A percentile compares a stretch with the other conserved stretches of the same genome.
These are phyloP conservation scores for Lampris incognitus DNA, from an alignment of 2,113 vertebrate species.

Conservation along the genomic window DNA sequence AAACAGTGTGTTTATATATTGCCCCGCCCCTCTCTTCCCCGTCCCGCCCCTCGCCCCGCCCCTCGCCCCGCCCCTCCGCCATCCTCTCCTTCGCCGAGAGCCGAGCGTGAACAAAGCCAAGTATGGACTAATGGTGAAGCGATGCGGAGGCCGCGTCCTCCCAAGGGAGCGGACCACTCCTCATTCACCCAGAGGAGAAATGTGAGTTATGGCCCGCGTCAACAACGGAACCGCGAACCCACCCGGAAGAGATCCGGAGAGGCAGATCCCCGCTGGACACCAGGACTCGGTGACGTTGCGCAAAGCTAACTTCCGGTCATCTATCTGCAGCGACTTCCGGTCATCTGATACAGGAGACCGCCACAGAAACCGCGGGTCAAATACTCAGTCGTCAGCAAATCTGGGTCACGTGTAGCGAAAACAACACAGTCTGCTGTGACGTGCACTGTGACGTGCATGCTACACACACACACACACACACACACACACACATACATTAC, in stretches of 20 bases:
- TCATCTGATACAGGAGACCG: too few relatives aligned
- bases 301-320: conserved; percentile 62
- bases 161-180: conserved; percentile 66
- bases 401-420: conserved; percentile 12
- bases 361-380: background rate
- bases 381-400: conserved; percentile 19
- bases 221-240: conserved; percentile 70
- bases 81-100: conserved; percentile 74
- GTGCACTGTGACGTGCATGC: background rate
- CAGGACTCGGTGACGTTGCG: conserved; percentile 46
- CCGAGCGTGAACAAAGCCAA: conserved; percentile 81
- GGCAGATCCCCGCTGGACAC: conserved; percentile 69
- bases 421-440: background rate
- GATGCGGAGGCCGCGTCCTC: conserved; percentile 74
- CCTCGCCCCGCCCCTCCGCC: conserved; percentile 48
- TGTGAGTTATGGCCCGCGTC: conserved; percentile 80
- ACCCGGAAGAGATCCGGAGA: conserved; percentile 48
- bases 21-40: conserved; percentile 50
- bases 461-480: background rate
- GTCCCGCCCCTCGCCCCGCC: conserved; percentile 40
- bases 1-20: conserved; percentile 63
- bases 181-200: conserved; percentile 79
- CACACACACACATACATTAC: too few relatives aligned
- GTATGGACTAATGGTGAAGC: conserved; percentile 83
- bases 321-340: conserved; percentile 49